A percentile compares a stretch with the other conserved stretches of the same genome.
These are phyloP conservation scores for Octodonta nipae DNA, from an alignment of 2,888 invertebrate species.

Conservation along the genomic window DNA sequence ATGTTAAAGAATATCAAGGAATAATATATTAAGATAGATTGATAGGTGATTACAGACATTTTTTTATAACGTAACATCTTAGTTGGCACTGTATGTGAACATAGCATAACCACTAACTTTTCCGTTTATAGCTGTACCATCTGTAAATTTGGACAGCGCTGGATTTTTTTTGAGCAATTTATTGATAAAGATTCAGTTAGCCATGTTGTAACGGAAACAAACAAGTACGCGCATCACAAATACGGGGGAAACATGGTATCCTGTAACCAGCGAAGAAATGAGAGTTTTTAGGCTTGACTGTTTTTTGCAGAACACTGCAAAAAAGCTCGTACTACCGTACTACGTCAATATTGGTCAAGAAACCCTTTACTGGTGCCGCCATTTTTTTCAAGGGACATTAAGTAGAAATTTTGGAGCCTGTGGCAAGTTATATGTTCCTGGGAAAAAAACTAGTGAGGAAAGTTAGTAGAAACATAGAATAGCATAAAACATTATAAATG, in stretches of 20 bases:
- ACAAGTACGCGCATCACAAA: conserved; percentile 4
- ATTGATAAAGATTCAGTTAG: conserved; percentile 3
- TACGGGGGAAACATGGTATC: neutral
- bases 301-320: conserved; percentile 7
- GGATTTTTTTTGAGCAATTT: conserved; percentile 3
- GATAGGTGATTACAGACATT: no score
- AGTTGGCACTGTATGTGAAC: no score
- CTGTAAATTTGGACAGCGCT: neutral
- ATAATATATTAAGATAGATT: no score
- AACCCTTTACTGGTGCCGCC: conserved; percentile 2
- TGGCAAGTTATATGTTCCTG: no score
- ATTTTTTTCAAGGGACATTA: conserved; percentile 4
- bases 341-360: conserved; percentile 7
- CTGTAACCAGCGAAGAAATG: conserved; percentile 2
- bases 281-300: conserved; percentile 2
- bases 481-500: no score
- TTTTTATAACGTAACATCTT: no score
- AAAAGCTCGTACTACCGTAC: conserved; percentile 8
- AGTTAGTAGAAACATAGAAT: no score
- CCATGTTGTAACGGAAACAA: conserved; percentile 3
- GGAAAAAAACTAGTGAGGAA: no score
- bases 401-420: no score
- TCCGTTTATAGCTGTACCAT: neutral
- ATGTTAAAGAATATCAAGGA: no score
- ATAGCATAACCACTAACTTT: neutral